These are phyloP conservation scores for Alethe diademata DNA, from an alignment of 2,113 vertebrate species.

Conservation along the genomic window DNA sequence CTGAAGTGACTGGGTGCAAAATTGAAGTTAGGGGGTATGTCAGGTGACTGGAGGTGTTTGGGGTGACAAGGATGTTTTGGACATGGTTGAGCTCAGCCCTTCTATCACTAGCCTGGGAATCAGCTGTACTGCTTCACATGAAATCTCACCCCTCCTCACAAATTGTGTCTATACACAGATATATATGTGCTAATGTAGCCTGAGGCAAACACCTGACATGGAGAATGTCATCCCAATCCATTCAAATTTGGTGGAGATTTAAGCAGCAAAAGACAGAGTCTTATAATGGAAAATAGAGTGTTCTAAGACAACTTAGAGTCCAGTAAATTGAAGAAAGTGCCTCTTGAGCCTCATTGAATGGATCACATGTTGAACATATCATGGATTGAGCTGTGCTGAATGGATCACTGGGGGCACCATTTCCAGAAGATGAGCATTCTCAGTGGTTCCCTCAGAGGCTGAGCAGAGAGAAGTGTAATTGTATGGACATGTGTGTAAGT, in stretches of 20 bases:
- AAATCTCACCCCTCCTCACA: background rate
- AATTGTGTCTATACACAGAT: background rate
- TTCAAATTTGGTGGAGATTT: background rate
- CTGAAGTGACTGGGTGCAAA: background rate
- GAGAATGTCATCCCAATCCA: background rate
- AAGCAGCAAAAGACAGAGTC: background rate
- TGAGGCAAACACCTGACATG: background rate
- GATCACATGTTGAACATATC: fast-evolving
- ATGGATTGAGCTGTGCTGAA: fast-evolving
- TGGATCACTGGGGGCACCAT: fast-evolving
- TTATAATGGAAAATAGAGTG: background rate
- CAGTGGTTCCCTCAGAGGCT: background rate
- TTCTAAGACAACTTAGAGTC: background rate
- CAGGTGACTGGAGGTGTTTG: background rate
- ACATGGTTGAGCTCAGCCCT: fast-evolving
- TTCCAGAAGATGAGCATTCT: background rate
- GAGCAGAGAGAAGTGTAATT: background rate
- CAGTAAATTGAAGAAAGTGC: background rate
- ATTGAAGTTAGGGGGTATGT: background rate
- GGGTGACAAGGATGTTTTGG: background rate
- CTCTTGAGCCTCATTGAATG: background rate
- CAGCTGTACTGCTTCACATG: background rate
- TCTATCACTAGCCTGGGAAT: background rate
- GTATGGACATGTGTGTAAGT: background rate
- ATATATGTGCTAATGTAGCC: fast-evolving